Evolutionary conservation across 2,888 invertebrate species (phyloP).

Genomic region (Ethmia dodecea): DNA sequence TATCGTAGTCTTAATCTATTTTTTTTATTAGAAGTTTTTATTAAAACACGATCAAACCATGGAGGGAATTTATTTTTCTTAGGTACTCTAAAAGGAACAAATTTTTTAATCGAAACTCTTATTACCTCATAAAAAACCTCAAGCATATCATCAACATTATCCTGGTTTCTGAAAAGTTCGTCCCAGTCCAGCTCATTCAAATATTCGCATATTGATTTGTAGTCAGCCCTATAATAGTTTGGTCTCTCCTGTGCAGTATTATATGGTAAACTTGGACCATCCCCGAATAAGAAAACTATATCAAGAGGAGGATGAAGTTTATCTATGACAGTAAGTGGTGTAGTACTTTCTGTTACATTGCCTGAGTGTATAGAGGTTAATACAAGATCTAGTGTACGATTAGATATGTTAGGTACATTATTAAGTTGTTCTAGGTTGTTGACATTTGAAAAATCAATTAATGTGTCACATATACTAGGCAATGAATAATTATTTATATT

Average conservation of each 20-base stretch:
- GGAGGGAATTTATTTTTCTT: constrained; percentile 5
- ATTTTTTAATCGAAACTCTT: neutral
- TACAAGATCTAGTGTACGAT: constrained; percentile 7
- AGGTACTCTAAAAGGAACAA: constrained; percentile 1
- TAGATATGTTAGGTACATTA: neutral
- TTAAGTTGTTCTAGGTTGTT: constrained; percentile 9
- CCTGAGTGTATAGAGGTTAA: constrained; percentile 1
- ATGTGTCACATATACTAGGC: constrained; percentile 1
- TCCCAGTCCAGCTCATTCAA: constrained; percentile 2
- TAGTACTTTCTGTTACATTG: neutral
- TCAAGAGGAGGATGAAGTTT: constrained; percentile 9
- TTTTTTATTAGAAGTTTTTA: constrained; percentile 9
- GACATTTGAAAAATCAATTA: constrained; percentile 7
- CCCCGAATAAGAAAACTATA: neutral
- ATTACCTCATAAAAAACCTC: constrained; percentile 1
- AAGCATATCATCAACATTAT: constrained; percentile 7
- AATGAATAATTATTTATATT: neutral
- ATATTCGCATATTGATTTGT: constrained; percentile 1
- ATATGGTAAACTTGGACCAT: neutral
- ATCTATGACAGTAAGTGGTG: constrained; percentile 3
- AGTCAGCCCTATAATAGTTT: constrained; percentile 6
- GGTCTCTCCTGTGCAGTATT: neutral
- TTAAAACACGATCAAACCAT: constrained; percentile 7
- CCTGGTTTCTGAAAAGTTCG: neutral
- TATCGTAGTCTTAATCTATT: constrained; percentile 6